Evolutionary conservation across 2,888 invertebrate species (phyloP), one percentile per base, ranked within the genome.

Genomic region (Aplocera efformata): DNA sequence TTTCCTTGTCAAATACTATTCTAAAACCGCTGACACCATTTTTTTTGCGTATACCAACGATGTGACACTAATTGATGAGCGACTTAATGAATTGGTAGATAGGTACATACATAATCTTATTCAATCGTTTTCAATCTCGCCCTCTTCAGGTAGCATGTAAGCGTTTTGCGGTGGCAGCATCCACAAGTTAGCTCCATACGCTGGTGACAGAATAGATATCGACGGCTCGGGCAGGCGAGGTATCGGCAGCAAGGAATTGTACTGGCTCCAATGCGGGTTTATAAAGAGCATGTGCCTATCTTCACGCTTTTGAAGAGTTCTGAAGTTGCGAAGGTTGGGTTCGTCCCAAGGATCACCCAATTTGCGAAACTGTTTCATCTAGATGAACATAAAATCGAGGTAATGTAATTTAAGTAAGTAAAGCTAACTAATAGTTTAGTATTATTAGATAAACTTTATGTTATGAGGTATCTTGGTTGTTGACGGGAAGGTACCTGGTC

Each of bases 361-460:
- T 29, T 74, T 82, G 7, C 91, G 88, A 52, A 93, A 90, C 52
- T 80, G 67, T 42, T 82, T 84, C 61, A 91, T 74, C 92, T 92
- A 57, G 10, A 71, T 58, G 1, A 17, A 17, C 13, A 17, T 5
- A 17, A 17, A 17, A 17, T 17, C n/a, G n/a, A n/a, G n/a, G n/a
- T 17, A 17, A 17, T 3, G 5, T 17, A 17, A 5, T 2, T 17
- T 17, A 2, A 17, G 13, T 17, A 17, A n/a, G n/a, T n/a, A n/a
- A n/a, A n/a, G n/a, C n/a, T n/a, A n/a, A n/a, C n/a, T n/a, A n/a
- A n/a, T n/a, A n/a, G n/a, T n/a, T n/a, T n/a, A n/a, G n/a, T n/a
- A n/a, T n/a, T n/a, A n/a, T n/a, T n/a, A n/a, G n/a, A n/a, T n/a
- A n/a, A n/a, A n/a, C n/a, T n/a, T n/a, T n/a, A n/a, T n/a, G 13